Evolutionary conservation across 2,113 vertebrate species (phyloP).

Genomic region (Pomatorhinus ruficollis): DNA sequence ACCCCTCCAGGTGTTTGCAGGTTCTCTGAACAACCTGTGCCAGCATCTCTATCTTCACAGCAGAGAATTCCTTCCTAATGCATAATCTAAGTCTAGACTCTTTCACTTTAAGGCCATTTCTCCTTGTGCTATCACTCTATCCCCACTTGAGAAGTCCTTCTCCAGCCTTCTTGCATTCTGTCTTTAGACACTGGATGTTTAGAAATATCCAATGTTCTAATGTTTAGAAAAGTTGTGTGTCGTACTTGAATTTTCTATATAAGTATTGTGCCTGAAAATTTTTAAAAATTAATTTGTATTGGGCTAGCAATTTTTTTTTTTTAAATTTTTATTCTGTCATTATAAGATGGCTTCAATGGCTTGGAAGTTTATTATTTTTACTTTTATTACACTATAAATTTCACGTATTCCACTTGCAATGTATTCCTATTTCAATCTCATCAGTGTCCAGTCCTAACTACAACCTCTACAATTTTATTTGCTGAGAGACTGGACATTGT

Average conservation of each 20-base stretch:
- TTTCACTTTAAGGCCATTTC: not conserved
- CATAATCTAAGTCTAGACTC: not conserved
- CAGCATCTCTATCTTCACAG: too few relatives aligned
- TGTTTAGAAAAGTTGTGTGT: not conserved
- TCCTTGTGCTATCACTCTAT: not conserved
- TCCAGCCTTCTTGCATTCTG: not conserved
- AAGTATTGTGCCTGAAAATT: not conserved
- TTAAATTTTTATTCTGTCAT: not conserved
- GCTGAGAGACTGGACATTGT: not conserved
- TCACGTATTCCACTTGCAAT: not conserved
- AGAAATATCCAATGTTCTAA: not conserved
- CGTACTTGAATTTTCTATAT: not conserved
- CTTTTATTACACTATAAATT: not conserved
- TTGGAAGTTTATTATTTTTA: not conserved
- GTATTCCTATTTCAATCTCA: not conserved
- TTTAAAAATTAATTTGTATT: not conserved
- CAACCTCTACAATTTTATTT: not conserved
- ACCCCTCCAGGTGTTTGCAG: not conserved
- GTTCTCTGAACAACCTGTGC: not conserved
- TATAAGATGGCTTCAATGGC: not conserved
- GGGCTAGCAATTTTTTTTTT: not conserved
- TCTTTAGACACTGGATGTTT: not conserved
- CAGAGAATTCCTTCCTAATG: not conserved
- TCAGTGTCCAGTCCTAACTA: not conserved
- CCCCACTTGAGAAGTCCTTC: not conserved